Base-by-base conservation (phyloP, 2,113 vertebrate genomes). In the Plecturocebus donacophilus region DNA sequence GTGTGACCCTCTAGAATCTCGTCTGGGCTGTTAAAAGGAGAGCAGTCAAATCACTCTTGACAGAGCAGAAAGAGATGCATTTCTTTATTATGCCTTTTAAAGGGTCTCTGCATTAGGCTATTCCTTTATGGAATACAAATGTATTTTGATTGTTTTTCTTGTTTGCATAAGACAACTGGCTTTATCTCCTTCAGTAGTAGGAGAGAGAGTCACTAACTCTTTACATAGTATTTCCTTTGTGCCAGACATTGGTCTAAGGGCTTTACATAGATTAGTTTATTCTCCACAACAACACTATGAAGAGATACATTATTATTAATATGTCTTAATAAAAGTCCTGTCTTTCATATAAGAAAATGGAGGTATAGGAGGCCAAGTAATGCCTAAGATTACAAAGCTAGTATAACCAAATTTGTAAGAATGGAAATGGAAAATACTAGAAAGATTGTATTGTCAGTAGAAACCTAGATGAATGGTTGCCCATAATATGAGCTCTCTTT, bases 81-180 rank as follows among this genome's bases (percentile, higher is more conserved):
- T 96, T 89, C 25, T 87, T 87, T 95, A 21, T 93, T 42, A 64
- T 13, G n/a, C 17, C 27, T 96, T 81, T 91, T 35, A 66, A 81
- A 38, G 47, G 13, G 45, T 76, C 42, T 75, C 23, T 88, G 9
- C 4, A 40, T 84, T 76, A 38, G 90, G 19, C 30, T 64, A 4
- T 95, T 77, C 3, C 9, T 83, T 56, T 85, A 16, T 85, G 40
- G 11, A 54, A 68, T 66, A 79, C 38, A 87, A 91, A 93, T 42
- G 6, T 45, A 70, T 88, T 92, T 85, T 10, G 9, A 73, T 66
- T 42, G 11, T 88, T 92, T 85, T 8, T 5, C 68, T 71, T 49
- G 11, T 80, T 94, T 90, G 7, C 21, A 5, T 87, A 92, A 87
- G 35, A 32, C 38, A 92, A 90, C 30, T 45, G 64, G 11, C 17